phyloP scores from a whole-genome alignment of 2,113 vertebrate genomes.

The Seriola quinqueradiata region DNA sequence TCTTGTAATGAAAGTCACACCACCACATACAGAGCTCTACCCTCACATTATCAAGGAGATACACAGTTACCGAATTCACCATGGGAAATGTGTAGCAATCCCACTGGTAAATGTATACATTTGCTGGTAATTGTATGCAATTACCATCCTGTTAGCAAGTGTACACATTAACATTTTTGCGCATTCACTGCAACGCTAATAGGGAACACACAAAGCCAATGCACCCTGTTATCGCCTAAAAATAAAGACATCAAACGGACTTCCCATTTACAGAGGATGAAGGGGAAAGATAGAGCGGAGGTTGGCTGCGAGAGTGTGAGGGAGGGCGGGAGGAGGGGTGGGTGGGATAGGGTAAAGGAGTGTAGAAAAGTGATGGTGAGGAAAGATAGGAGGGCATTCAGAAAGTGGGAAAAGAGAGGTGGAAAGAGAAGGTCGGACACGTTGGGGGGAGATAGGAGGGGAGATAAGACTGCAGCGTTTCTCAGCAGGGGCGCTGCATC shows the following conservation, averaged over 20 bases:
- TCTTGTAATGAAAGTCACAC: slow-evolving; percentile 66
- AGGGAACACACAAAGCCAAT: slow-evolving; percentile 43
- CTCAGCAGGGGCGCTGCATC: slow-evolving; percentile 67
- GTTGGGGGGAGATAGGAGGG: slow-evolving; percentile 66
- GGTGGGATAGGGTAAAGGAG: slow-evolving; percentile 48
- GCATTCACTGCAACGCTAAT: slow-evolving; percentile 47
- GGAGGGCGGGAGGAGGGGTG: slow-evolving; percentile 35
- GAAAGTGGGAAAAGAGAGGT: slow-evolving; percentile 70
- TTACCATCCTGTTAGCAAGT: slow-evolving; percentile 58
- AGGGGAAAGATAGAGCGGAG: slow-evolving; percentile 62
- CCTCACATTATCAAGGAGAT: slow-evolving; percentile 52
- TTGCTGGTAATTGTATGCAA: slow-evolving; percentile 71
- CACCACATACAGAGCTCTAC: slow-evolving; percentile 44
- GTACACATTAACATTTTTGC: slow-evolving; percentile 54
- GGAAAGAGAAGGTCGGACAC: slow-evolving; percentile 74
- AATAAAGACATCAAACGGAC: slow-evolving; percentile 76
- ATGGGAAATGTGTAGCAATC: slow-evolving; percentile 54
- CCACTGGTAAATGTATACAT: slow-evolving; percentile 64
- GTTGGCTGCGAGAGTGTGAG: slow-evolving; percentile 31
- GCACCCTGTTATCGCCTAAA: slow-evolving; percentile 57
- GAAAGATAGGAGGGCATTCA: slow-evolving; percentile 66
- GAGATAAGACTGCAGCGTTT: slow-evolving; percentile 78
- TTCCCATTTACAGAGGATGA: slow-evolving; percentile 63
- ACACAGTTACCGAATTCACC: slow-evolving; percentile 44
- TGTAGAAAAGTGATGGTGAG: slow-evolving; percentile 73